Evolutionary conservation across 2,113 vertebrate genomes (phyloP).

Genomic region (Pteropus alecto): DNA sequence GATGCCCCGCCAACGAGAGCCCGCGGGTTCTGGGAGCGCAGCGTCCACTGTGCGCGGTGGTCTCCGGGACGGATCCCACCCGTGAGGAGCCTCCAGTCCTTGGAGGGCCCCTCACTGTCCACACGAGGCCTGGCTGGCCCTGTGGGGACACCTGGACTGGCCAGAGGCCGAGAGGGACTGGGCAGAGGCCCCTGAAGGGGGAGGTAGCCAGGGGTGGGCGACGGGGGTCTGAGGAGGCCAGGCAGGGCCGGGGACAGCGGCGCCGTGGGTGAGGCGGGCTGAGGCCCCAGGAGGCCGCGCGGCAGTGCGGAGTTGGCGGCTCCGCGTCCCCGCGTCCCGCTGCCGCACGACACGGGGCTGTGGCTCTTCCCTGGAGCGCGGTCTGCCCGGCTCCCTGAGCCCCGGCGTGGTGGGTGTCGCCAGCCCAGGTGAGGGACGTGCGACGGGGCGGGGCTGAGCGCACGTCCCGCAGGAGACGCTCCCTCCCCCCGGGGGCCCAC

Average conservation of each 20-base stretch:
- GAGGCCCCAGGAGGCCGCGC: background rate
- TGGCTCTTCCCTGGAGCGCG: accelerated
- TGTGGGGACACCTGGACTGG: background rate
- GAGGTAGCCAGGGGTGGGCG: background rate
- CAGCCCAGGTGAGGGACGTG: accelerated
- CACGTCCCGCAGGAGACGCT: background rate
- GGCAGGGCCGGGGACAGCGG: background rate
- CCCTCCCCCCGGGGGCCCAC: background rate
- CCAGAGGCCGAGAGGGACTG: background rate
- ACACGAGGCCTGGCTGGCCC: background rate
- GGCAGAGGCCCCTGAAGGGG: background rate
- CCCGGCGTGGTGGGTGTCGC: accelerated
- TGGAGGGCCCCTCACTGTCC: background rate
- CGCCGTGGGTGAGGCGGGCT: background rate
- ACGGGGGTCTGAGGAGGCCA: background rate
- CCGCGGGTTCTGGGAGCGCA: too few species aligned
- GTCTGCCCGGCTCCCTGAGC: background rate
- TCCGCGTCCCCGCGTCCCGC: background rate
- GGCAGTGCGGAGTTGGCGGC: too few species aligned
- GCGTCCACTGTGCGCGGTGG: too few species aligned
- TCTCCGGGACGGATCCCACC: too few species aligned
- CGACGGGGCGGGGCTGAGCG: too few species aligned
- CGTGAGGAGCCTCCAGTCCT: background rate
- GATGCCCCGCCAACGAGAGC: too few species aligned
- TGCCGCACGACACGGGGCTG: background rate